Conservation (phyloP, 2,888 invertebrate species). For the Caradrina kadenii region DNA sequence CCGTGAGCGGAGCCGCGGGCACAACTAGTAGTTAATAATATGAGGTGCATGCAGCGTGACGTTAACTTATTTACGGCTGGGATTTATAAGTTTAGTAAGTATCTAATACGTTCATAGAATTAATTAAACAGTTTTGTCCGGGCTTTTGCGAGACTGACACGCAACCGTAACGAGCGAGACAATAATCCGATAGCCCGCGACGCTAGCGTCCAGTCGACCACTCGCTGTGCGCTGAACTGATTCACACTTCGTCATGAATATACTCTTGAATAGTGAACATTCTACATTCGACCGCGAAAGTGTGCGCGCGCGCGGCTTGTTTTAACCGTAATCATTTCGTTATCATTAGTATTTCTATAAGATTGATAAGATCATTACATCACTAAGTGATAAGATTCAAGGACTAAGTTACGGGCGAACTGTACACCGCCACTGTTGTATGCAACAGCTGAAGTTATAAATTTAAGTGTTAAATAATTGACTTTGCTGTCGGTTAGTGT, state of each 20-base stretch:
- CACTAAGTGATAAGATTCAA: slow-evolving; percentile 86
- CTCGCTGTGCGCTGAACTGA: slow-evolving; percentile 67
- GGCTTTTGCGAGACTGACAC: slow-evolving; percentile 51
- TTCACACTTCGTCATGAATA: slow-evolving; percentile 57
- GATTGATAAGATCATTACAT: slow-evolving; percentile 89
- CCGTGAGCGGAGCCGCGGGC: too few species aligned
- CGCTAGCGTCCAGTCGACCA: slow-evolving; percentile 64
- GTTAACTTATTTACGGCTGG: slow-evolving; percentile 71
- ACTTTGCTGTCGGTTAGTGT: slow-evolving; percentile 71
- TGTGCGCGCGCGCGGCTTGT: slow-evolving; percentile 81
- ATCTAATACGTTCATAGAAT: slow-evolving; percentile 80
- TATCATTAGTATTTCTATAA: slow-evolving; percentile 83
- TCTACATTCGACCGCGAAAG: slow-evolving; percentile 79
- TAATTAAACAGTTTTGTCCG: slow-evolving; percentile 73
- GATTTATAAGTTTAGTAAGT: slow-evolving; percentile 66
- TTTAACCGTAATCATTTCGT: slow-evolving; percentile 75
- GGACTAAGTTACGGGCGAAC: slow-evolving; percentile 76
- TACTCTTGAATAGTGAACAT: slow-evolving; percentile 68
- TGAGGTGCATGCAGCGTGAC: slow-evolving; percentile 69
- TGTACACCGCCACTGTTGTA: slow-evolving; percentile 69
- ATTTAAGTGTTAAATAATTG: slow-evolving; percentile 74
- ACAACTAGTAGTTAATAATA: slow-evolving; percentile 55
- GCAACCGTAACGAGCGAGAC: slow-evolving; percentile 55
- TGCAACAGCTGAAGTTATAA: slow-evolving; percentile 65
- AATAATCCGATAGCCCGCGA: slow-evolving; percentile 43